These are phyloP conservation scores for Cephalopachus bancanus DNA, from an alignment of 2,797 vertebrate species.

Conservation along the genomic window DNA sequence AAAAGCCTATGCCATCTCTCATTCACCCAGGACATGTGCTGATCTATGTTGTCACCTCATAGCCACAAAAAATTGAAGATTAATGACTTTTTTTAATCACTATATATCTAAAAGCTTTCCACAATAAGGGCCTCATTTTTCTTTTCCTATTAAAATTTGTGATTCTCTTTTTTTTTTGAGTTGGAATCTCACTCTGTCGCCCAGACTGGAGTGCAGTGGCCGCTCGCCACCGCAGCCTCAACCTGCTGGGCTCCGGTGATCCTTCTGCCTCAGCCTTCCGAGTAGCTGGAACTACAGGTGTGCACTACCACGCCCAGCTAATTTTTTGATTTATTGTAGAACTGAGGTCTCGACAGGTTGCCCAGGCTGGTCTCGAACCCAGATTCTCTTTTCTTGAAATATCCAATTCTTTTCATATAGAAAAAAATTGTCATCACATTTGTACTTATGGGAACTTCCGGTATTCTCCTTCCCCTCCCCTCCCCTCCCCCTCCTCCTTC, in stretches of 20 bases:
- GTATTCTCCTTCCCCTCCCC: not conserved
- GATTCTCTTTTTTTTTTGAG: not conserved
- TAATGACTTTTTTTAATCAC: not conserved
- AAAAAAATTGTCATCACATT: not conserved
- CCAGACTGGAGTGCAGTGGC: too few relatives aligned
- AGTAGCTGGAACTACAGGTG: too few relatives aligned
- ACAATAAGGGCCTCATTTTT: not conserved
- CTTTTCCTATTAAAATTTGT: conserved; percentile 18
- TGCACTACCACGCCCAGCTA: too few relatives aligned
- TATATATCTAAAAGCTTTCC: not conserved
- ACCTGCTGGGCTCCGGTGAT: too few relatives aligned
- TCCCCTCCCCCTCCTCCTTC: not conserved
- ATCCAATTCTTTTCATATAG: not conserved
- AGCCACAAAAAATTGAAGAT: not conserved
- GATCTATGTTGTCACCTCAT: not conserved
- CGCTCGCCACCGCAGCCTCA: too few relatives aligned
- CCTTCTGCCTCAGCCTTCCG: too few relatives aligned
- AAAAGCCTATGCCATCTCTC: not conserved
- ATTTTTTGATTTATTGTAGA: too few relatives aligned
- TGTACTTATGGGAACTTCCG: not conserved
- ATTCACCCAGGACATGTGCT: not conserved
- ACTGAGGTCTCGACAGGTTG: too few relatives aligned
- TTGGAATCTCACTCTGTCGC: too few relatives aligned
- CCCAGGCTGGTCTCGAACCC: not conserved
- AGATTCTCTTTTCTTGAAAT: conserved; percentile 46